Base-by-base conservation (phyloP, 2,113 vertebrate species). In the Scartelaos histophorus region DNA sequence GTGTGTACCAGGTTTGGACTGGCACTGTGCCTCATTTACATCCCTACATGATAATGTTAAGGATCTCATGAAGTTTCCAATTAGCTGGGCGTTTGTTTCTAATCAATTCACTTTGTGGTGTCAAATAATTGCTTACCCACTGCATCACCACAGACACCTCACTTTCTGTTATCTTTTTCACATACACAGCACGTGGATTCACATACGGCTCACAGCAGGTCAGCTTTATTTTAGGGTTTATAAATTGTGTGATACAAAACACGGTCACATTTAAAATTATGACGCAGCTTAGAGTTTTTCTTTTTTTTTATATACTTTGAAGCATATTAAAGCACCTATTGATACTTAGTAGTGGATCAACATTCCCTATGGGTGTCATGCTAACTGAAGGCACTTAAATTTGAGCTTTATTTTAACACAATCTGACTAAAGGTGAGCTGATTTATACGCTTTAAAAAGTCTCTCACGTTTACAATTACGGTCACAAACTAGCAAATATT, bases 21-120 rank as follows among this genome's bases (percentile, higher is more conserved):
- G 58, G 24, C 58, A 61, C 58, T 61, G 58, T 34, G 58, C 16
- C 58, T 34, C 24, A 35, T 61, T 61, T 61, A 61, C 24, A 25
- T 34, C 24, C 25, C 58, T 7, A 61, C 29, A 17, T 61, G 24
- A 61, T 7, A 61, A 25, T 17, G 13, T 34, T 61, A 34, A 25
- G 15, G 58, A 61, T 34, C 58, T 25, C 58, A 61, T 61, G n/a
- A 61, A 9, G 25, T 61, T 34, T 61, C 15, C 7, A 61, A 34
- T 16, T 61, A 34, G 58, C 13, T 12, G 16, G 25, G 15, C 25
- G 34, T 34, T 25, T 25, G 25, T 61, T 61, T 61, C 25, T 61
- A 29, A 34, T 19, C 58, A 13, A 16, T 61, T 34, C 7, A 29
- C 13, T 19, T 61, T 17, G 25, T 34, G 13, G 22, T 61, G 25